Conservation (phyloP, 2,888 invertebrate genomes). For the Bugula neritina region DNA sequence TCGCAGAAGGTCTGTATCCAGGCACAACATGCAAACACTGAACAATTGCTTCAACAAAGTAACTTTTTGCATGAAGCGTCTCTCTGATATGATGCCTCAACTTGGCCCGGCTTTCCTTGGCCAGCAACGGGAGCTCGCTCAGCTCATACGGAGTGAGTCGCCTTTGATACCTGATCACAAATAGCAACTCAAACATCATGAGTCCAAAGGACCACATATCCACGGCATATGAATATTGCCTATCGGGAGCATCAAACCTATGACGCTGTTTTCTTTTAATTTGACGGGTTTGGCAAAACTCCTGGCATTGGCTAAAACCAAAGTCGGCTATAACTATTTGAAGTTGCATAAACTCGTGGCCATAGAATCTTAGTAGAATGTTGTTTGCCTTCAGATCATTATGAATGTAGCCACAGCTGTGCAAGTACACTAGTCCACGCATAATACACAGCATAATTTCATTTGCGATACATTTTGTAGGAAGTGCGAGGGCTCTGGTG, state of each 20-base stretch:
- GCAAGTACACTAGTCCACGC: neutral
- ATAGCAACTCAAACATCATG: neutral
- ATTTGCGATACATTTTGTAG: neutral
- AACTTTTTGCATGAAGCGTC: neutral
- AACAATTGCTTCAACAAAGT: slow-evolving; percentile 5
- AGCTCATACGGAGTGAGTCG: neutral
- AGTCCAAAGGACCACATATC: slow-evolving; percentile 22
- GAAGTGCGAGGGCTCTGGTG: neutral
- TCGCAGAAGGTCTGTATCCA: neutral
- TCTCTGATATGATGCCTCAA: neutral
- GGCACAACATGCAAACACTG: slow-evolving; percentile 2
- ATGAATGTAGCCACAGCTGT: neutral
- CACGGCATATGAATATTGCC: neutral
- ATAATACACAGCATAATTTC: neutral
- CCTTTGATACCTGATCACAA: neutral
- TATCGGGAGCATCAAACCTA: slow-evolving; percentile 1
- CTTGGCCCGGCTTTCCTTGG: neutral
- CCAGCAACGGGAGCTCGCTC: neutral
- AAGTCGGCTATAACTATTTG: neutral
- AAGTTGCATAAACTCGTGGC: neutral
- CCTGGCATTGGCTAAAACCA: neutral
- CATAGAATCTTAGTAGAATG: neutral
- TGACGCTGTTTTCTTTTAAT: neutral
- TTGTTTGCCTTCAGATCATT: slow-evolving; percentile 16
- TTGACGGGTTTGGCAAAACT: no score